phyloP scores from a whole-genome alignment of 2,888 invertebrate genomes.

The Hesperia comma region DNA sequence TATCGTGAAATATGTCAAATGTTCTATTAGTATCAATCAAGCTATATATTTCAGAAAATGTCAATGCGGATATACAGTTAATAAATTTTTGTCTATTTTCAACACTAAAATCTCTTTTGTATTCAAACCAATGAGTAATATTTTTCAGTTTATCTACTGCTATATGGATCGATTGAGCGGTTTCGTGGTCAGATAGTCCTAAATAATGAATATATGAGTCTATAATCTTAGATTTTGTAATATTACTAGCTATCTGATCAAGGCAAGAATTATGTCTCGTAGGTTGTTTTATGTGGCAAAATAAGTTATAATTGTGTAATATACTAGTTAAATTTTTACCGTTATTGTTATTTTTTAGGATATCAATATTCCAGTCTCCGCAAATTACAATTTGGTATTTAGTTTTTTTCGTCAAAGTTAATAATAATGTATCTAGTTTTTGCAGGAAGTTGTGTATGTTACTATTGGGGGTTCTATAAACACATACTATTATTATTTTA shows the following conservation, averaged over 20 bases:
- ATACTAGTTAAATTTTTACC: not conserved
- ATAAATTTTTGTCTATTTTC: conserved; percentile 20
- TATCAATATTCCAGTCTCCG: conserved; percentile 16
- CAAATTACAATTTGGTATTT: conserved; percentile 1
- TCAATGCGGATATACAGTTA: conserved; percentile 4
- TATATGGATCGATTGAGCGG: conserved; percentile 14
- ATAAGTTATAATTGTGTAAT: conserved; percentile 13
- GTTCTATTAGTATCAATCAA: conserved; percentile 3
- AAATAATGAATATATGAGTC: not conserved
- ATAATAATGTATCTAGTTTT: not conserved
- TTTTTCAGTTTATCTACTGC: not conserved
- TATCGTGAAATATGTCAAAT: conserved; percentile 14
- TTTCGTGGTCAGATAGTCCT: conserved; percentile 32
- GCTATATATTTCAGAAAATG: conserved; percentile 12
- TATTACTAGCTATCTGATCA: conserved; percentile 32
- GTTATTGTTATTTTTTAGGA: conserved; percentile 2
- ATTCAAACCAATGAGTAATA: conserved; percentile 4
- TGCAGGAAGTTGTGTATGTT: not conserved
- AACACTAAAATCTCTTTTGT: conserved; percentile 1
- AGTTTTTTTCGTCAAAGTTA: not conserved
- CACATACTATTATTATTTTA: not conserved
- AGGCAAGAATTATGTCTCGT: conserved; percentile 27
- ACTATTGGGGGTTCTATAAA: conserved; percentile 3
- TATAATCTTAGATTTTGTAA: not conserved
- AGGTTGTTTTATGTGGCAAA: not conserved